Conservation (phyloP, 1,140 invertebrate genomes). For the Kradibia gibbosae region DNA sequence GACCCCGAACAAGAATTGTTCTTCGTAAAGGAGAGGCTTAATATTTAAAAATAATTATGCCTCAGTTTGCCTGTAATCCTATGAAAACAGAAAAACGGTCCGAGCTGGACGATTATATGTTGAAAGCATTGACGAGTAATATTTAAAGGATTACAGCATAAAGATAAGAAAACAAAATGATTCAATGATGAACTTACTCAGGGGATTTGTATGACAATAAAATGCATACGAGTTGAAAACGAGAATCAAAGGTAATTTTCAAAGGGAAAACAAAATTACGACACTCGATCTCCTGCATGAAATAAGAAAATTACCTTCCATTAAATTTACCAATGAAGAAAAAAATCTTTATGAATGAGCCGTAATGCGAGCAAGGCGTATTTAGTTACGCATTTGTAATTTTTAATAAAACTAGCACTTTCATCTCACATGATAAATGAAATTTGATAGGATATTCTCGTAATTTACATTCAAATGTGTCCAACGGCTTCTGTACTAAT, state of each 20-base stretch:
- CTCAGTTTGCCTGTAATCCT: too few relatives aligned
- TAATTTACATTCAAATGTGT: constrained; percentile 20
- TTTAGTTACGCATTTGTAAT: neutral
- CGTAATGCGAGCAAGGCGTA: neutral
- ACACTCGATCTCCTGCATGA: neutral
- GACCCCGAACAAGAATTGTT: neutral
- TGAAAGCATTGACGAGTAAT: neutral
- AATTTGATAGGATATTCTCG: neutral
- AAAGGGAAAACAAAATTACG: neutral
- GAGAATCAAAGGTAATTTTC: neutral
- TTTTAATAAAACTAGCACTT: neutral
- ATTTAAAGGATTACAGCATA: neutral
- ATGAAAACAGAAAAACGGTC: too few relatives aligned
- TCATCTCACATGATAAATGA: neutral
- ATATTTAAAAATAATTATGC: neutral
- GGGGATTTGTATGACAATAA: neutral
- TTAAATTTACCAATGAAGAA: neutral
- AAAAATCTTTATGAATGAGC: neutral
- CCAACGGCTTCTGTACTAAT: neutral
- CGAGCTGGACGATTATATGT: too few relatives aligned
- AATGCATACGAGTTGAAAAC: neutral
- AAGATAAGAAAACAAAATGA: neutral
- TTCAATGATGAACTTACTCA: neutral
- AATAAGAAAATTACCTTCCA: neutral
- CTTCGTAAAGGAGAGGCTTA: neutral